These are phyloP conservation scores for Upupa epops DNA, from an alignment of 2,113 vertebrate genomes.

Conservation along the genomic window DNA sequence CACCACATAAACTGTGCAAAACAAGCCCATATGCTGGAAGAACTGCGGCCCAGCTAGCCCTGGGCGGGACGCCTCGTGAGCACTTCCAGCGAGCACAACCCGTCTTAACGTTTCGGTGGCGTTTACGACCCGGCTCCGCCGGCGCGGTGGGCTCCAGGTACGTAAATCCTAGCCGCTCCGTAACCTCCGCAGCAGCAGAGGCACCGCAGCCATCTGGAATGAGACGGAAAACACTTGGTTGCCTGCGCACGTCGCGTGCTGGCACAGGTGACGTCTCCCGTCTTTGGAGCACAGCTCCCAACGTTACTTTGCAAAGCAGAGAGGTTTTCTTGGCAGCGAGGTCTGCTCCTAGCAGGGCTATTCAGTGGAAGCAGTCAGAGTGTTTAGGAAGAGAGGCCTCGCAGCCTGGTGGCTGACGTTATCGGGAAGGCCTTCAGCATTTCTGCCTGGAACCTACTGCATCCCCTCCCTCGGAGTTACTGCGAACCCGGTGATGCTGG, in stretches of 20 bases:
- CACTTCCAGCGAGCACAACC: not conserved
- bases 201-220: not conserved
- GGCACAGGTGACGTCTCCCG: not conserved
- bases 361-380: not conserved
- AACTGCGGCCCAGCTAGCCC: not conserved
- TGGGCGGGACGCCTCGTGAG: not conserved
- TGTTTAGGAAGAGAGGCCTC: not conserved
- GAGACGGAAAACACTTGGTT: not conserved
- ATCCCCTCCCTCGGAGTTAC: not conserved
- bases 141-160: not conserved
- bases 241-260: not conserved
- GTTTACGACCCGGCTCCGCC: not conserved
- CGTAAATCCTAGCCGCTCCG: not conserved
- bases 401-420: not conserved
- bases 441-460: not conserved
- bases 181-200: not conserved
- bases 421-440: not conserved
- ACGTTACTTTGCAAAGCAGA: not conserved
- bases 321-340: not conserved
- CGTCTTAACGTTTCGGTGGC: not conserved
- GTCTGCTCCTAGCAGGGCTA: not conserved
- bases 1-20: constrained; percentile 59
- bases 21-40: constrained; percentile 22
- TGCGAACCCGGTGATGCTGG: not conserved
- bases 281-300: not conserved